Base-by-base conservation (phyloP, 1,140 invertebrate species). In the Aplysia californica region DNA sequence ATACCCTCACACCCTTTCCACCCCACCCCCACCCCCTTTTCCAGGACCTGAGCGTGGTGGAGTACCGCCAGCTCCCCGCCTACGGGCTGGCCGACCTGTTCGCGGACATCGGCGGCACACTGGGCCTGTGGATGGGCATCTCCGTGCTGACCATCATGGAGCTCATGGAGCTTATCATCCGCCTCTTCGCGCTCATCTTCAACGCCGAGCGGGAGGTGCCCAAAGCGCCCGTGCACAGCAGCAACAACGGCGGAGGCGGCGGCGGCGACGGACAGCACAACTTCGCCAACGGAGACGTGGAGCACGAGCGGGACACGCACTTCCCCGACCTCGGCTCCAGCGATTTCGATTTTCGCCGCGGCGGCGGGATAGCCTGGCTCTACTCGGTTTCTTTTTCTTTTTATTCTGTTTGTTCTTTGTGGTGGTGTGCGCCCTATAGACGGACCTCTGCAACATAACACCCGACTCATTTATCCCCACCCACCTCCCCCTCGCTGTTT, bases 41-140 rank as follows among this genome's bases (percentile, higher is more conserved):
- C 31, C 83, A 86, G 69, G 87, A 87, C 68, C 79, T 88, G 36
- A 88, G 85, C 80, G 82, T 88, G 15, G 81, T 85, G 4, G 85
- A 88, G 76, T 86, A 85, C 44, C 82, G 79, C 65, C 85, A 88
- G 75, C 86, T 85, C 72, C 82, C 85, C 29, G 85, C 83, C 21
- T 88, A 88, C 77, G 85, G 82, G 5, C 77, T 88, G 21, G 83
- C 83, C 4, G 86, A 88, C 73, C 80, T 88, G 71, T 86, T 88
- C 77, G 84, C 87, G 0, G 87, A 88, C 65, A 87, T 88, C 50
- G 87, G 87, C 3, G 87, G 87, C 1, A 88, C 87, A 3, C 74
- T 88, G 23, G 87, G 87, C 20, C 75, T 88, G 23, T 88, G 87
- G 87, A 88, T 88, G 85, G 87, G 87, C 4, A 86, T 88, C 61